Evolutionary conservation across 2,888 invertebrate species (phyloP), one percentile per base, ranked within the genome.

Genomic region (Odontothrips loti): DNA sequence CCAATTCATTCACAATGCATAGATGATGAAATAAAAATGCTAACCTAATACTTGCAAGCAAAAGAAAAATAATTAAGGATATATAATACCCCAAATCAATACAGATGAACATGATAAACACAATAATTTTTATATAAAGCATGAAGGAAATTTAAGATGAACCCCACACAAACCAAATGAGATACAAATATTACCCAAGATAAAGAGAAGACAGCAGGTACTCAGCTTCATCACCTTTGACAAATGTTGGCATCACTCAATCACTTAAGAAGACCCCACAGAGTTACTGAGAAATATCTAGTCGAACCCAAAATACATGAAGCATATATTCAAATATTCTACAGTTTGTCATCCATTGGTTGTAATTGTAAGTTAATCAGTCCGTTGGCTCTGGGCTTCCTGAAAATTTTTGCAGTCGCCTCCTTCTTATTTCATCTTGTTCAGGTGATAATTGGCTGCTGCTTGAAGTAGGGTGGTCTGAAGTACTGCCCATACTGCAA

Each of bases 361-460:
- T 23, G 11, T 23, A n/a, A n/a, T 23, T 63, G n/a, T 63, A 17
- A 51, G 20, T 58, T 58, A 68, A n/a, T 68, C 68, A 68, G 68
- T 68, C 68, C 68, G 23, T 10, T n/a, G 68, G 23, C 23, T 68
- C 68, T 23, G 68, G 68, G 23, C 11, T 68, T 23, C 68, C 68
- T 47, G 86, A 85, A 83, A 94, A 95, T 88, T 93, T 93, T 88
- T 93, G 92, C 87, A 95, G 89, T 88, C 95, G 91, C 86, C 94
- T 90, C 88, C 93, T 91, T 87, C 95, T 90, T 82, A 95, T 84
- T 83, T 87, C 87, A 82, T 88, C 87, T 82, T 88, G 89, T 86
- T 95, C 94, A 85, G 91, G 82, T 20, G 83, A 68, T 23, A 23
- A 20, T 51, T 23, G 47, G 23, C n/a, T 78, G 20, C 51, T 51